These are phyloP conservation scores for Podarcis cretensis DNA, from an alignment of 2,113 vertebrate genomes.

Conservation along the genomic window DNA sequence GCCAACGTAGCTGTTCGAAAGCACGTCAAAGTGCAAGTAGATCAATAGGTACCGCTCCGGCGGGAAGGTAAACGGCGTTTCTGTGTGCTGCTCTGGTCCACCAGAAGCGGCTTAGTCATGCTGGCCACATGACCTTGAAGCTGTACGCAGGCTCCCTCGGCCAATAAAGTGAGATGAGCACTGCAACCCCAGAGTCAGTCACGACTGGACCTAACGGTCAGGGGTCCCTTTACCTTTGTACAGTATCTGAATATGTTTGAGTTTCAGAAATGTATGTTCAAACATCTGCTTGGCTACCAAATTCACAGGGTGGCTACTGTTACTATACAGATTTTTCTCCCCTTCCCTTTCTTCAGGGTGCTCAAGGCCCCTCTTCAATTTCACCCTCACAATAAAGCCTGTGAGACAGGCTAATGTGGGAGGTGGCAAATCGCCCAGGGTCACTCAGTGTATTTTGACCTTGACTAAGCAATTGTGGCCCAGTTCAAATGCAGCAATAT, in stretches of 20 bases:
- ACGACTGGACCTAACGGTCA: no score
- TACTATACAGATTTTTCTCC: background rate
- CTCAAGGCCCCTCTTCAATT: background rate
- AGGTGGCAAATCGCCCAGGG: background rate
- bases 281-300: background rate
- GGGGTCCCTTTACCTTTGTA: no score
- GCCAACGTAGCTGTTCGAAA: no score
- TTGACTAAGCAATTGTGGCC: background rate
- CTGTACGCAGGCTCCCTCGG: no score
- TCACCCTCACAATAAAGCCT: background rate
- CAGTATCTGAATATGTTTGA: background rate
- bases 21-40: no score
- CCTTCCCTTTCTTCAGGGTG: background rate
- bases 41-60: no score
- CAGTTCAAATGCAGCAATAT: background rate
- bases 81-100: no score
- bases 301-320: background rate
- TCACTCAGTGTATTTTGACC: background rate
- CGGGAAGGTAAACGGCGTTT: no score
- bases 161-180: no score
- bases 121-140: no score
- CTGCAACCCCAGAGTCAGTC: no score
- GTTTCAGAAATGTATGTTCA: background rate
- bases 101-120: no score
- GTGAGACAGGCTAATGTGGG: background rate